Evolutionary conservation across 2,888 invertebrate genomes (phyloP).

Genomic region (Hirtodrosophila trivittata): DNA sequence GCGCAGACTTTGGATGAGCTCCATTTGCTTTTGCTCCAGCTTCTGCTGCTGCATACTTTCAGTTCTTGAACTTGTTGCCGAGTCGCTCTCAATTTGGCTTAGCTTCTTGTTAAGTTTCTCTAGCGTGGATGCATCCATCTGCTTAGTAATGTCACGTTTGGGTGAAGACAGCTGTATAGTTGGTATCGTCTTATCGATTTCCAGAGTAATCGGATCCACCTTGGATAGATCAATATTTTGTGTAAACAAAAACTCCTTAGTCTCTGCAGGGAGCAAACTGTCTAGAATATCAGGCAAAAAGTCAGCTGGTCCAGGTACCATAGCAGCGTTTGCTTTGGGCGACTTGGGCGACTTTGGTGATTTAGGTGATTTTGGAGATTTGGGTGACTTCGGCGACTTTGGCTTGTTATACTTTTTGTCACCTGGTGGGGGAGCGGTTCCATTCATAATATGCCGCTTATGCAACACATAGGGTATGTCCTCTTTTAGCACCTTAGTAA

Average conservation of each 20-base stretch:
- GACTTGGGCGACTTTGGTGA: constrained; percentile 86
- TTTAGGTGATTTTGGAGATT: constrained; percentile 87
- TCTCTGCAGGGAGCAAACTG: constrained; percentile 84
- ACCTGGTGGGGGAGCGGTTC: constrained; percentile 87
- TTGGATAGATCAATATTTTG: constrained; percentile 91
- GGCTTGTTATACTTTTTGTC: constrained; percentile 85
- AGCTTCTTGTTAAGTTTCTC: constrained; percentile 89
- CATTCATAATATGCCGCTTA: constrained; percentile 93
- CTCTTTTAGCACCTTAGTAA: constrained; percentile 85
- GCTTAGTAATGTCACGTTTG: constrained; percentile 88
- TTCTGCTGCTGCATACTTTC: constrained; percentile 87
- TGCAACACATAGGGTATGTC: constrained; percentile 94
- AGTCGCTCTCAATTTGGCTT: constrained; percentile 91
- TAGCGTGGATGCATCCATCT: constrained; percentile 87
- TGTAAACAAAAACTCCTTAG: constrained; percentile 88
- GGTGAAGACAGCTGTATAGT: constrained; percentile 88
- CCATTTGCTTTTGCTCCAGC: constrained; percentile 85
- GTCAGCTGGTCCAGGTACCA: constrained; percentile 67
- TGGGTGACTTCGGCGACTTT: constrained; percentile 87
- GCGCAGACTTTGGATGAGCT: constrained; percentile 86
- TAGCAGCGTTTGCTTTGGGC: constrained; percentile 76
- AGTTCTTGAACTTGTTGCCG: constrained; percentile 89
- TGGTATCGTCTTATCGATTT: constrained; percentile 87
- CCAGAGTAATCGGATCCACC: constrained; percentile 89
- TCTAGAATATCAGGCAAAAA: constrained; percentile 86